Percentiles rank a stretch among this genome's conserved stretches.
These are phyloP conservation scores for Oreochromis mossambicus DNA, from an alignment of 2,797 vertebrate genomes.

Conservation along the genomic window DNA sequence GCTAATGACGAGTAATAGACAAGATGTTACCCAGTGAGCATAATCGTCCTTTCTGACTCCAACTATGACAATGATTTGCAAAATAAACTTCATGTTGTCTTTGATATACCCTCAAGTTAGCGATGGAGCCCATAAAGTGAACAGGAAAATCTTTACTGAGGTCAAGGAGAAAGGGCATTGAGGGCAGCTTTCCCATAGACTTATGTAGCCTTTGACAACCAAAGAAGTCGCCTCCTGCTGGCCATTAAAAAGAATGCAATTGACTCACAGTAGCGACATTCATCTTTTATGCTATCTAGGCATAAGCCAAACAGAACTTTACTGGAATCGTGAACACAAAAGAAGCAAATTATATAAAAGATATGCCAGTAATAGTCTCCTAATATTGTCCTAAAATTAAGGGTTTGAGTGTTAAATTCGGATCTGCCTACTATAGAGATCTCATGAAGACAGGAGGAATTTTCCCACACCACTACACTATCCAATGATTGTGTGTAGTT, in stretches of 20 bases:
- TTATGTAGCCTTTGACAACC: background rate
- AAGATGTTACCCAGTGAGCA: background rate
- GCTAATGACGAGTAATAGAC: accelerated
- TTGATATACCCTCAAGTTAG: background rate
- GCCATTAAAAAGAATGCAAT: background rate
- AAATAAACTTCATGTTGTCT: background rate
- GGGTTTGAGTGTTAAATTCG: accelerated
- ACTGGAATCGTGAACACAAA: background rate
- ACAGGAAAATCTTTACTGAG: background rate
- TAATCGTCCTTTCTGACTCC: background rate
- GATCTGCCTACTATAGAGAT: accelerated
- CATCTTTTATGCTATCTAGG: background rate
- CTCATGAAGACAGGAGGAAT: accelerated
- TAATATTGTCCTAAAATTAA: accelerated
- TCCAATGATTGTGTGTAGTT: background rate
- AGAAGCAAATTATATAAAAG: background rate
- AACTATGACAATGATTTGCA: background rate
- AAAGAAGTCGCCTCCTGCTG: background rate
- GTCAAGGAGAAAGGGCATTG: background rate
- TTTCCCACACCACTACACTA: background rate
- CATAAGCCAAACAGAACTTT: background rate
- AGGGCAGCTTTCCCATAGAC: background rate
- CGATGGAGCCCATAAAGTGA: background rate
- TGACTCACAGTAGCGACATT: background rate
- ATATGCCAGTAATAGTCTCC: background rate